A percentile compares a stretch with the other conserved stretches of the same genome.
Conservation (phyloP, 2,888 invertebrate species). For the Orthosia cruda region DNA sequence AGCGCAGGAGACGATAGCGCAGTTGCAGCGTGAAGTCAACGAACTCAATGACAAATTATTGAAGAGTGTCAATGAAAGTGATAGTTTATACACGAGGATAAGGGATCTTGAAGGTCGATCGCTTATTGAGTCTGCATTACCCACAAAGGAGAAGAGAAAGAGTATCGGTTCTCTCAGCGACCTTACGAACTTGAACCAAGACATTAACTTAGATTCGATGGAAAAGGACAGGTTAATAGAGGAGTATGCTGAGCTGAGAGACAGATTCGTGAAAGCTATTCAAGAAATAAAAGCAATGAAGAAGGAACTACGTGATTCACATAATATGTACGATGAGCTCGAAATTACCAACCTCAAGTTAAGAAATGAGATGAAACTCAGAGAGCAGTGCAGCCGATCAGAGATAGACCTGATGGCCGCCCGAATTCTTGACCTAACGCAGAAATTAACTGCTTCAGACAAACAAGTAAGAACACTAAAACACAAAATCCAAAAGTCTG, state of each 20-base stretch:
- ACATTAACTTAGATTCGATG: conserved; percentile 94
- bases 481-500: conserved; percentile 95
- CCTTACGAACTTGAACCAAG: conserved; percentile 95
- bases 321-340: conserved; percentile 95
- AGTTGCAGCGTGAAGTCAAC: conserved; percentile 93
- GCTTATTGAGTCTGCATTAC: conserved; percentile 84
- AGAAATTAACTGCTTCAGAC: conserved; percentile 95
- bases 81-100: conserved; percentile 93
- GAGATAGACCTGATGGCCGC: conserved; percentile 96
- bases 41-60: conserved; percentile 93
- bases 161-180: conserved; percentile 96
- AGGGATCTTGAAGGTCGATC: conserved; percentile 94
- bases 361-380: conserved; percentile 93
- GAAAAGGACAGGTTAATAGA: conserved; percentile 95
- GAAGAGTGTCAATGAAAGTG: conserved; percentile 95
- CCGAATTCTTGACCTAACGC: conserved; percentile 96
- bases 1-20: conserved; percentile 93
- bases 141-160: conserved; percentile 92
- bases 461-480: conserved; percentile 95
- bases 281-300: conserved; percentile 96
- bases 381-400: conserved; percentile 93
- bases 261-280: conserved; percentile 96
- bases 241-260: conserved; percentile 95
- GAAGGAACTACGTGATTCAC: conserved; percentile 95
- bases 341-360: conserved; percentile 95